Evolutionary conservation across 2,797 vertebrate species (phyloP).

Genomic region (Linurgus olivaceus): DNA sequence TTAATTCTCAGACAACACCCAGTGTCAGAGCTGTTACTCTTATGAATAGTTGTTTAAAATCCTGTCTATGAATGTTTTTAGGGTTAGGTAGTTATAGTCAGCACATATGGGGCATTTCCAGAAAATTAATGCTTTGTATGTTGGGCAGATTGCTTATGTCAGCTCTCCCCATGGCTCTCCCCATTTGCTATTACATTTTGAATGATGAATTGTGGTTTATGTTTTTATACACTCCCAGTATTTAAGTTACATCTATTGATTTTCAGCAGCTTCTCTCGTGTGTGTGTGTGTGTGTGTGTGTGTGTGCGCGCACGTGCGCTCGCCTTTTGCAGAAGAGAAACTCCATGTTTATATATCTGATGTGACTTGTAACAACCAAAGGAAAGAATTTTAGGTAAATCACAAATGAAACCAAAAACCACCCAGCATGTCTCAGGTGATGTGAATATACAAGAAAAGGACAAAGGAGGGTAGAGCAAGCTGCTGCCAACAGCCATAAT

Average conservation of each 20-base stretch:
- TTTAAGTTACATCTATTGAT: slow-evolving; percentile 36
- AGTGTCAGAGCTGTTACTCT: slow-evolving; percentile 29
- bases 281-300: not conserved
- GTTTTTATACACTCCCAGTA: not conserved
- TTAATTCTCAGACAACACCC: slow-evolving; percentile 58
- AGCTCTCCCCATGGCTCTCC: not conserved
- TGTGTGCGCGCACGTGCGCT: not conserved
- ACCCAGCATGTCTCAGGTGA: not conserved
- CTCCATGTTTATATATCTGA: not conserved
- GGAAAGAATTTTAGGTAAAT: not conserved
- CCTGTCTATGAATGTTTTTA: not conserved
- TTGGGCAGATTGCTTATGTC: slow-evolving; percentile 8
- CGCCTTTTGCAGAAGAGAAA: not conserved
- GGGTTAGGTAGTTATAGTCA: slow-evolving; percentile 1
- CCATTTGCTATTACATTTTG: not conserved
- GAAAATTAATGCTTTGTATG: not conserved
- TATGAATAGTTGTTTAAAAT: slow-evolving; percentile 35
- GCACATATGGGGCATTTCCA: slow-evolving; percentile 6
- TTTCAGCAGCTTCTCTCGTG: not conserved
- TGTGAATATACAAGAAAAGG: not conserved
- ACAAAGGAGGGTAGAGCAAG: not conserved
- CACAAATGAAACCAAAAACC: not conserved
- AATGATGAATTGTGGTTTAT: not conserved
- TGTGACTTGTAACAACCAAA: not conserved
- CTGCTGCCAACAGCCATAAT: not conserved